These are phyloP conservation scores for Theristus sp. DNA, from an alignment of 2,888 invertebrate genomes.

Conservation along the genomic window DNA sequence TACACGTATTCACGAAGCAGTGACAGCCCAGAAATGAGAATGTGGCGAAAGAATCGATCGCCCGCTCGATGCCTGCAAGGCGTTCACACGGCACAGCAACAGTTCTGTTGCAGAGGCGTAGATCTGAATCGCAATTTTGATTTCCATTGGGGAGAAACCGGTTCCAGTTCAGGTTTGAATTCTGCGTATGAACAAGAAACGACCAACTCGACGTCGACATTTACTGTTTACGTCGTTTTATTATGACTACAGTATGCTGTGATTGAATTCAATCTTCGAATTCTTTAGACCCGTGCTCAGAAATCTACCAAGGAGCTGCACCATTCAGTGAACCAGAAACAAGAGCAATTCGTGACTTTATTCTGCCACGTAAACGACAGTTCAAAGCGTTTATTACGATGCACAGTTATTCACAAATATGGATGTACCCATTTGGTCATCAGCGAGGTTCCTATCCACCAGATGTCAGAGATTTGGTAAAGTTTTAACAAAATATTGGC, in stretches of 20 bases:
- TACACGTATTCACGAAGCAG: slow-evolving; percentile 11
- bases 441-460: slow-evolving; percentile 23
- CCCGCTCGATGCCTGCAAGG: slow-evolving; percentile 15
- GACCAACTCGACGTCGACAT: too few relatives aligned
- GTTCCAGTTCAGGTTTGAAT: background rate
- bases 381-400: slow-evolving; percentile 10
- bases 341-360: slow-evolving; percentile 21
- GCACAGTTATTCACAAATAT: slow-evolving; percentile 9
- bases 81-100: background rate
- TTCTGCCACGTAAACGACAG: slow-evolving; percentile 2
- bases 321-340: slow-evolving; percentile 28
- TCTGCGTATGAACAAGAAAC: too few relatives aligned
- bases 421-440: slow-evolving; percentile 9
- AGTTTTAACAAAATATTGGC: too few relatives aligned
- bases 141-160: slow-evolving; percentile 18
- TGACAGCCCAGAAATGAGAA: slow-evolving; percentile 12
- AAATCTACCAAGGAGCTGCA: slow-evolving; percentile 22
- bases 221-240: too few relatives aligned
- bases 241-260: too few relatives aligned
- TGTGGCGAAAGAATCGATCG: slow-evolving; percentile 28
- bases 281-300: slow-evolving; percentile 25
- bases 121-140: slow-evolving; percentile 27
- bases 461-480: slow-evolving; percentile 23
- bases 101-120: slow-evolving; percentile 23
- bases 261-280: too few relatives aligned